Base-by-base conservation (phyloP, 2,888 invertebrate species). In the Clivina fossor region DNA sequence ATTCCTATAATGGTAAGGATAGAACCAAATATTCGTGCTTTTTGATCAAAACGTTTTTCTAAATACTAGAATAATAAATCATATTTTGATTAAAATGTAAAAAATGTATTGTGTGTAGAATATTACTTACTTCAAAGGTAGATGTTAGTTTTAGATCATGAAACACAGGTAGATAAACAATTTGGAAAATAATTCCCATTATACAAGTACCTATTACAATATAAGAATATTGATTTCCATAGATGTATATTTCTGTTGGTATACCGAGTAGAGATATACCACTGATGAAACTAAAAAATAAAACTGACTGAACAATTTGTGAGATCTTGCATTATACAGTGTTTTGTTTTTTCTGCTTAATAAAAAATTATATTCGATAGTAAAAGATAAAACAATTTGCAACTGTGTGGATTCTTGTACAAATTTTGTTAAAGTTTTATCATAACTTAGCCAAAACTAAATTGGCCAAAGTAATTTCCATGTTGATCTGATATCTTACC, bases 221-320 rank as follows among this genome's bases (percentile, higher is more conserved):
- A 66, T 79, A 87, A 1, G 82, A 74, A 67, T 90, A 92, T 66
- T 88, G 87, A 3, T 85, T 86, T 2, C 93, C 92, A 65, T 88
- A 85, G 63, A 88, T 85, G 67, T 90, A 90, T 9, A 90, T 81
- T 71, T 90, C 90, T 0, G 89, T 89, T 1, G 90, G 90, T 5
- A 85, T 83, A 2, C 90, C 90, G 54, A 90, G 74, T 24, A 90
- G 70, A 0, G 89, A 88, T 60, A 90, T 89, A 1, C 88, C 89
- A 9, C 88, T 88, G 56, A 88, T 81, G 58, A 85, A 88, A 70
- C 88, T 83, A 69, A 56, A 68, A 69, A 30, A 15, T 16, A 19
- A 20, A n/a, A n/a, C n/a, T n/a, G n/a, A n/a, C n/a, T n/a, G n/a
- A n/a, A n/a, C n/a, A n/a, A n/a, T n/a, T n/a, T n/a, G n/a, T n/a